Conservation (phyloP, 1,140 invertebrate genomes). For the Euwallacea similis region DNA sequence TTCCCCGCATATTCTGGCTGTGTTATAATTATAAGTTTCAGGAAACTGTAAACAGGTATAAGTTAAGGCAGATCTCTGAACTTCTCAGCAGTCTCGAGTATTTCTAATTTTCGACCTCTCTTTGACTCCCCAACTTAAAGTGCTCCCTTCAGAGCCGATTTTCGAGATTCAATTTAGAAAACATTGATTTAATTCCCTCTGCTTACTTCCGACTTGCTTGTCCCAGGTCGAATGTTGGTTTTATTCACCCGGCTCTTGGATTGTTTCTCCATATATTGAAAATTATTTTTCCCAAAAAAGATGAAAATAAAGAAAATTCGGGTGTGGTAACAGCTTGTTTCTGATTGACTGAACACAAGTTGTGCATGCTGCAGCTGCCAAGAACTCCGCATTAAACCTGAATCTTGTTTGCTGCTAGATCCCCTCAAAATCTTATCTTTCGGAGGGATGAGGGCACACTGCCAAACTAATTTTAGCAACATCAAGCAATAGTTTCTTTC, state of each 20-base stretch:
- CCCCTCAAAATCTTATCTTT: conserved; percentile 8
- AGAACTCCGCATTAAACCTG: conserved; percentile 6
- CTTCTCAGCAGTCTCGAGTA: neutral
- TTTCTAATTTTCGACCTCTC: neutral
- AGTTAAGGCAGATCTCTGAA: neutral
- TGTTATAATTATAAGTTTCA: too few relatives aligned
- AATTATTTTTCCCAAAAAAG: too few relatives aligned
- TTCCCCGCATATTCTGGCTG: too few relatives aligned
- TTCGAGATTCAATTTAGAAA: conserved; percentile 3
- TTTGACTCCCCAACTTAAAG: neutral
- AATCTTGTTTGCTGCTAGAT: conserved; percentile 7
- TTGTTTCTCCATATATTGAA: too few relatives aligned
- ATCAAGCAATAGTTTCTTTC: too few relatives aligned
- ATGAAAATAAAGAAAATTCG: neutral
- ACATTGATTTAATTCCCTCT: conserved; percentile 1
- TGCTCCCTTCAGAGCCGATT: neutral
- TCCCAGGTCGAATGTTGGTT: too few relatives aligned
- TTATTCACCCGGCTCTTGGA: too few relatives aligned
- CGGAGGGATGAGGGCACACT: neutral
- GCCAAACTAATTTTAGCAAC: conserved; percentile 14
- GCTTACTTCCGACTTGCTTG: neutral
- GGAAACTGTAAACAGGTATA: too few relatives aligned
- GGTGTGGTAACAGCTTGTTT: conserved; percentile 8
- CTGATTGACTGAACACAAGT: conserved; percentile 7
- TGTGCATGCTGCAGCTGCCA: conserved; percentile 12